phyloP scores from a whole-genome alignment of 2,888 invertebrate species.

The Epirrita christyi region DNA sequence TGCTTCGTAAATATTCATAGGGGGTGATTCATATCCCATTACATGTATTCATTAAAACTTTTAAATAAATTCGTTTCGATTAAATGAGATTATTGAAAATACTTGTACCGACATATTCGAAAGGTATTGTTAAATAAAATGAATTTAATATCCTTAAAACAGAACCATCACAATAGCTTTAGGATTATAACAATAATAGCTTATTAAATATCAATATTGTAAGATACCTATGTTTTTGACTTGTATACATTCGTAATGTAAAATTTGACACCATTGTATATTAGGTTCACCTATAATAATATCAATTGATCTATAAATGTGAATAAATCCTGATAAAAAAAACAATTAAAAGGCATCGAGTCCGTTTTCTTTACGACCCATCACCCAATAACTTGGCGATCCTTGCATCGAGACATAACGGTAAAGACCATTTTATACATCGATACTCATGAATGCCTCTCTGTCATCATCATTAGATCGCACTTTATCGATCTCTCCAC shows the following conservation, averaged over 20 bases:
- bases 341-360: slow-evolving; percentile 69
- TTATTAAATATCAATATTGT: slow-evolving; percentile 68
- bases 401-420: slow-evolving; percentile 80
- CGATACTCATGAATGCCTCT: slow-evolving; percentile 83
- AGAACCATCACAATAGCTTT: slow-evolving; percentile 81
- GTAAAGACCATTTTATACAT: slow-evolving; percentile 79
- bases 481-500: slow-evolving; percentile 76
- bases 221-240: slow-evolving; percentile 83
- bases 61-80: slow-evolving; percentile 52
- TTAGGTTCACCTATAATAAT: slow-evolving; percentile 77
- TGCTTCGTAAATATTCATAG: slow-evolving; percentile 70
- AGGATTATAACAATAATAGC: slow-evolving; percentile 81
- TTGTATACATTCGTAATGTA: slow-evolving; percentile 82
- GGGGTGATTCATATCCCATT: slow-evolving; percentile 66
- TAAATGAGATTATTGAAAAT: slow-evolving; percentile 49
- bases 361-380: slow-evolving; percentile 72
- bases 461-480: slow-evolving; percentile 83
- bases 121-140: slow-evolving; percentile 51
- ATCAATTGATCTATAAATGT: slow-evolving; percentile 80
- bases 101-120: slow-evolving; percentile 58
- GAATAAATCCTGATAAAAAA: slow-evolving; percentile 79
- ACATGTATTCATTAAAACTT: slow-evolving; percentile 50
- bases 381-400: slow-evolving; percentile 73
- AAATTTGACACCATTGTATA: slow-evolving; percentile 74
- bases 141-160: slow-evolving; percentile 66